A percentile compares a stretch with the other conserved stretches of the same genome.
These are phyloP conservation scores for Calypte anna DNA, from an alignment of 2,113 vertebrate genomes.

Conservation along the genomic window DNA sequence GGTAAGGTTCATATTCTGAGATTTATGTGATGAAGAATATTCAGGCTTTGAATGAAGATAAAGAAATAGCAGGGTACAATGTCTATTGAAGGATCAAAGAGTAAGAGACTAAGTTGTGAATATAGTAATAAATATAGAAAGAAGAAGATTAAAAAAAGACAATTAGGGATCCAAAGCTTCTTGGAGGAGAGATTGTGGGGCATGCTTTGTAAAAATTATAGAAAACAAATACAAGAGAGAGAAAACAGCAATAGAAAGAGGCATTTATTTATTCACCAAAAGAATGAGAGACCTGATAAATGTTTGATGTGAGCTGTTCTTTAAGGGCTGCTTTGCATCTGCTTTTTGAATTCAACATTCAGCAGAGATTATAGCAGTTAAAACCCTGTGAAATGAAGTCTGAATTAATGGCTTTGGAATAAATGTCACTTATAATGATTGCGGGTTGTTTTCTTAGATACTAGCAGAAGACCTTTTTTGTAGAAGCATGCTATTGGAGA, in stretches of 20 bases:
- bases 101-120: slow-evolving; percentile 29
- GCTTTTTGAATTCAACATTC: neutral
- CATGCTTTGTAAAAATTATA: neutral
- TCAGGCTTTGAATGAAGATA: slow-evolving; percentile 13
- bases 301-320: neutral
- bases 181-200: neutral
- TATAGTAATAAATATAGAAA: neutral
- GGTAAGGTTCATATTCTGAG: neutral
- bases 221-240: neutral
- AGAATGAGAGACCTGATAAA: neutral
- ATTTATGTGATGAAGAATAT: slow-evolving; percentile 28
- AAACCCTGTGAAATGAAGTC: slow-evolving; percentile 8
- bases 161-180: slow-evolving; percentile 19
- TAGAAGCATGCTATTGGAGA: accelerated
- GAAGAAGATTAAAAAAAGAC: slow-evolving; percentile 40
- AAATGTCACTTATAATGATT: neutral
- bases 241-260: neutral
- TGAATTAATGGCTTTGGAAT: slow-evolving; percentile 4
- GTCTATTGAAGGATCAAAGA: slow-evolving; percentile 60
- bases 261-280: neutral
- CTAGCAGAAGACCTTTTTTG: neutral
- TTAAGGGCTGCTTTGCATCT: neutral
- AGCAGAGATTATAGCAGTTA: neutral
- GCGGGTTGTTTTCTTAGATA: neutral
- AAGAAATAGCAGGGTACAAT: slow-evolving; percentile 1